Conservation (phyloP, 2,113 vertebrate genomes). For the Thomomys bottae region DNA sequence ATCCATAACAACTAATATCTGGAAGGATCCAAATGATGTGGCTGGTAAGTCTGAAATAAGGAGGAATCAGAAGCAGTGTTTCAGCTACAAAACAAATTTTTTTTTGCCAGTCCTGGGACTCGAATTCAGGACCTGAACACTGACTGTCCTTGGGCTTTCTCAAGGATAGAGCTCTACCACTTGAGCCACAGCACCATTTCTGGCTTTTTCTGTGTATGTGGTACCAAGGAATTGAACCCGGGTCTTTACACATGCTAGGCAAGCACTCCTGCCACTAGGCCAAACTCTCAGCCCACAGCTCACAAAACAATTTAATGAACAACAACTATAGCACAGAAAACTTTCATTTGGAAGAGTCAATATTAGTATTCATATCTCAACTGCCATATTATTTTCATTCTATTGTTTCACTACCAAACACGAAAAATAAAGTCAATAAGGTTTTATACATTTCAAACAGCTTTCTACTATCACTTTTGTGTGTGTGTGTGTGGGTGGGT, state of each 20-base stretch:
- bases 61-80: conserved; percentile 3
- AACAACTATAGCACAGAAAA: conserved; percentile 44
- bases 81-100: too few species aligned
- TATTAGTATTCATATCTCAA: neutral
- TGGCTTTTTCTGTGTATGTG: too few species aligned
- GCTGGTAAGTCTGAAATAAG: neutral
- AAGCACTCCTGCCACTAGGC: too few species aligned
- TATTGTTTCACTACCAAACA: conserved; percentile 14
- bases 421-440: conserved; percentile 49
- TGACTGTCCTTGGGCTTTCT: too few species aligned
- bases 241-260: too few species aligned
- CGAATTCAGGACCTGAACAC: too few species aligned
- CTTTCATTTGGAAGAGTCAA: conserved; percentile 6
- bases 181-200: too few species aligned
- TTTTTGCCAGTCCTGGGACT: too few species aligned
- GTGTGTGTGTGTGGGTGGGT: too few species aligned
- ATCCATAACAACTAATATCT: conserved; percentile 23
- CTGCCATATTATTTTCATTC: conserved; percentile 44
- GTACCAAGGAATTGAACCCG: too few species aligned
- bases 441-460: conserved; percentile 53
- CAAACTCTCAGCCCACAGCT: too few species aligned
- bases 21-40: neutral
- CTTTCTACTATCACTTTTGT: conserved; percentile 61
- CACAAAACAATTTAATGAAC: conserved; percentile 32
- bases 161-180: too few species aligned